A percentile compares a stretch with the other conserved stretches of the same genome.
Evolutionary conservation across 2,113 vertebrate genomes (phyloP).

Genomic region (Sinocyclocheilus anshuiensis): DNA sequence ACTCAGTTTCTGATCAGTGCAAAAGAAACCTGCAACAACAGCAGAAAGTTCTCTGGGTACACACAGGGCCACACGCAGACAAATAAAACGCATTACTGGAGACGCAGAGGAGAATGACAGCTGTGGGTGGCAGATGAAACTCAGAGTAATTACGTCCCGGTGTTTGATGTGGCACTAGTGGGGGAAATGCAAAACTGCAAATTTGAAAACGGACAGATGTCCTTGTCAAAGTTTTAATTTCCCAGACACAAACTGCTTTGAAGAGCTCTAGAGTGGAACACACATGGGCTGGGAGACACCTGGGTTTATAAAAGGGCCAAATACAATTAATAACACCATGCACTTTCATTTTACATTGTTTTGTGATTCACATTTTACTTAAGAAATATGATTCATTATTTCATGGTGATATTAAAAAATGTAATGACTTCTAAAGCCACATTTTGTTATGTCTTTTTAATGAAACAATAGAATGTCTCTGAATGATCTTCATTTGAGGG

Average conservation of each 20-base stretch:
- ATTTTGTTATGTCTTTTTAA: too few species aligned
- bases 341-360: background rate
- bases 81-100: background rate
- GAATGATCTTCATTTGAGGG: too few species aligned
- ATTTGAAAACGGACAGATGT: background rate
- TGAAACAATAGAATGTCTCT: too few species aligned
- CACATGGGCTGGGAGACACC: background rate
- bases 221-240: background rate
- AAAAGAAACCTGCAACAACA: background rate
- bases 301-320: background rate
- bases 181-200: constrained; percentile 21
- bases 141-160: background rate
- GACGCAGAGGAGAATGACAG: background rate
- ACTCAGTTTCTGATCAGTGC: background rate
- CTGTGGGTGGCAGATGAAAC: constrained; percentile 8
- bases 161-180: constrained; percentile 16
- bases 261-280: background rate
- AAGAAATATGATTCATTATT: background rate
- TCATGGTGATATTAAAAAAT: background rate
- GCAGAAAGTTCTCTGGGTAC: background rate
- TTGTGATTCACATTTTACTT: background rate
- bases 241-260: background rate
- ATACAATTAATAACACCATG: background rate
- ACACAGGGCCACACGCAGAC: background rate
- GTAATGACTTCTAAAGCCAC: background rate